phyloP scores from a whole-genome alignment of 2,888 invertebrate species.

The Uloborus plumipes region DNA sequence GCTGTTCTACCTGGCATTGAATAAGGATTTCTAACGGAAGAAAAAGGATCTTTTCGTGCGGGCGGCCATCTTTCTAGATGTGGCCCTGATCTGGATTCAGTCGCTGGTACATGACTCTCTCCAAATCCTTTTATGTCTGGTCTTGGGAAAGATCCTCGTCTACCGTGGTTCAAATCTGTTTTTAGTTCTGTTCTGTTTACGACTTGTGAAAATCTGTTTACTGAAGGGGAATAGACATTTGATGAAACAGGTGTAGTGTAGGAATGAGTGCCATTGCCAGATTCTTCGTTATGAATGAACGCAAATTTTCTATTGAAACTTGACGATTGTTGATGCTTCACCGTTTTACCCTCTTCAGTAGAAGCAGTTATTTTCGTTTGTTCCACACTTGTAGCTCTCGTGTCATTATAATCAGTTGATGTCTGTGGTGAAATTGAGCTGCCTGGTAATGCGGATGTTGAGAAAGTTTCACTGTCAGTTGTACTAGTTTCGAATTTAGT shows the following conservation, averaged over 20 bases:
- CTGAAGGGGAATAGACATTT: conserved; percentile 4
- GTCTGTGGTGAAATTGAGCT: not conserved
- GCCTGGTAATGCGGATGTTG: not conserved
- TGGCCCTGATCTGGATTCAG: not conserved
- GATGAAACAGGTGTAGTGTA: conserved; percentile 41
- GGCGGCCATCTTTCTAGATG: conserved; percentile 19
- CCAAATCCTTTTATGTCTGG: conserved; percentile 37
- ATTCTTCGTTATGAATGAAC: conserved; percentile 52
- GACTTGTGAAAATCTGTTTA: not conserved
- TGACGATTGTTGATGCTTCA: conserved; percentile 22
- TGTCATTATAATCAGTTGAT: not conserved
- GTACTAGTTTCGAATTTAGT: not conserved
- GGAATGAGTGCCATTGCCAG: conserved; percentile 9
- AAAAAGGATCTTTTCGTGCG: conserved; percentile 47
- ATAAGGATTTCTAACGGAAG: conserved; percentile 47
- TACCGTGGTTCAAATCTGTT: conserved; percentile 10
- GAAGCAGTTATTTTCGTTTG: not conserved
- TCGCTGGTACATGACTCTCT: not conserved
- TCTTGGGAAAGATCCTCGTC: conserved; percentile 13
- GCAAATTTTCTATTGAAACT: conserved; percentile 59
- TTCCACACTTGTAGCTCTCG: not conserved
- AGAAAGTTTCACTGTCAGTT: not conserved
- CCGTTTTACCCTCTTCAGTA: not conserved
- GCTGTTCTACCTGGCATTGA: conserved; percentile 18
- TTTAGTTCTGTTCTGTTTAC: conserved; percentile 24